Conservation (phyloP, 2,113 vertebrate genomes). For the Eclectus roratus region DNA sequence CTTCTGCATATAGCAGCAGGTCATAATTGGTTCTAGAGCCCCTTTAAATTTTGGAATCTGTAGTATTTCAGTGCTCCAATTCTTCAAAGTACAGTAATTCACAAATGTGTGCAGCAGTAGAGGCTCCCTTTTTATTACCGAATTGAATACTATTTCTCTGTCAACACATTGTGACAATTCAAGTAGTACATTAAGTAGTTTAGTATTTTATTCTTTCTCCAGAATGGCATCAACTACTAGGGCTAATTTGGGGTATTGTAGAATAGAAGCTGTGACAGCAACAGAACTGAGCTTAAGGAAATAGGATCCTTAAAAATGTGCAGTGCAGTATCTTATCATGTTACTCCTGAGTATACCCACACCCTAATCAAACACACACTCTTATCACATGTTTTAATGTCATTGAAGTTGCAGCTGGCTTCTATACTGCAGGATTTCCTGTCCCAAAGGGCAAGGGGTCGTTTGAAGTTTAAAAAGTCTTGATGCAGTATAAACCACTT, state of each 20-base stretch:
- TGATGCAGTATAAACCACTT: neutral
- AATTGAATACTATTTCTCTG: slow-evolving; percentile 22
- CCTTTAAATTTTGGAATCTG: slow-evolving; percentile 38
- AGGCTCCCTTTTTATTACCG: neutral
- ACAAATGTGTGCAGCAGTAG: neutral
- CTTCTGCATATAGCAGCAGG: neutral
- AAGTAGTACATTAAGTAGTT: slow-evolving; percentile 44
- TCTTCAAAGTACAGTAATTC: neutral
- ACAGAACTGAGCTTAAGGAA: slow-evolving; percentile 32
- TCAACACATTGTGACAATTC: slow-evolving; percentile 25
- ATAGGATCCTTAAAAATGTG: neutral
- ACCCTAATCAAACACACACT: slow-evolving; percentile 55
- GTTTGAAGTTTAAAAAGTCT: slow-evolving; percentile 9
- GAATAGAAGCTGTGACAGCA: slow-evolving; percentile 26
- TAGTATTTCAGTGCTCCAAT: neutral
- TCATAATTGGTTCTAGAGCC: neutral
- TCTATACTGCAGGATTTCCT: slow-evolving; percentile 68
- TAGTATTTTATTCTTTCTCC: slow-evolving; percentile 65
- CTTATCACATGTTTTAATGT: slow-evolving; percentile 36
- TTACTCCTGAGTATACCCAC: slow-evolving; percentile 37
- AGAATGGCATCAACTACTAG: slow-evolving; percentile 55
- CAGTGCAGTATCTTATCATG: neutral
- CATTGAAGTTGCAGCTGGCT: slow-evolving; percentile 42
- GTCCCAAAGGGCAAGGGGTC: slow-evolving; percentile 30
- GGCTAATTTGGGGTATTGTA: slow-evolving; percentile 65